Base-by-base conservation (phyloP, 2,888 invertebrate genomes). In the Stenodema calcarata region DNA sequence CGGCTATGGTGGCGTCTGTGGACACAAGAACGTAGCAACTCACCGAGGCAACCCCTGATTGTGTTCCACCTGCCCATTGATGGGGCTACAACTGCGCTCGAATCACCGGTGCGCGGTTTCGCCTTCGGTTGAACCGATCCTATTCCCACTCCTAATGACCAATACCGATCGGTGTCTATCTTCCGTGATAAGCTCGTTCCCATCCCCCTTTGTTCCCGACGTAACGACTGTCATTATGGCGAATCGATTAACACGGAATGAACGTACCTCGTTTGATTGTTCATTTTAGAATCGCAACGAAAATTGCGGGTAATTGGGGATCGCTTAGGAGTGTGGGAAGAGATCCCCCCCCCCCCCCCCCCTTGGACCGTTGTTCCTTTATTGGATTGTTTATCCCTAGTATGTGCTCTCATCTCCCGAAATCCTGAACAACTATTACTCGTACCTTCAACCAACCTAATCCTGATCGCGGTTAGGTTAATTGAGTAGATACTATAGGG, bases 71-170 rank as follows among this genome's bases (percentile, higher is more conserved):
- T 62, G 78, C 44, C 42, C 42, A 44, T 18, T 78, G 78, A 78
- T 44, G 42, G 42, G 44, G 23, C 27, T 27, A 44, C 23, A 44
- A 42, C 78, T 23, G 27, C 41, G 28, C 78, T 44, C 78, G 41
- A 78, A 78, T 14, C 78, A 78, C 78, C 44, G 44, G 44, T 44
- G 78, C 18, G 78, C 78, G 78, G 78, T 44, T 78, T 78, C 44
- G 14, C 27, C 14, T 41, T 44, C 44, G 78, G 78, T 78, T 78
- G 44, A 78, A 78, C 23, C 42, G 78, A 78, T 44, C 44, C 27
- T 23, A 44, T 78, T 44, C 78, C 44, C 78, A 27, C 44, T 18
- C 41, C 18, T 78, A 78, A 78, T 78, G 78, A 44, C 78, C 78
- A 41, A 4, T 78, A 44, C 78, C 3, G 12, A 78, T 78, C 42